Base-by-base conservation (phyloP, 2,888 invertebrate species). In the Mechanitis messenoides region DNA sequence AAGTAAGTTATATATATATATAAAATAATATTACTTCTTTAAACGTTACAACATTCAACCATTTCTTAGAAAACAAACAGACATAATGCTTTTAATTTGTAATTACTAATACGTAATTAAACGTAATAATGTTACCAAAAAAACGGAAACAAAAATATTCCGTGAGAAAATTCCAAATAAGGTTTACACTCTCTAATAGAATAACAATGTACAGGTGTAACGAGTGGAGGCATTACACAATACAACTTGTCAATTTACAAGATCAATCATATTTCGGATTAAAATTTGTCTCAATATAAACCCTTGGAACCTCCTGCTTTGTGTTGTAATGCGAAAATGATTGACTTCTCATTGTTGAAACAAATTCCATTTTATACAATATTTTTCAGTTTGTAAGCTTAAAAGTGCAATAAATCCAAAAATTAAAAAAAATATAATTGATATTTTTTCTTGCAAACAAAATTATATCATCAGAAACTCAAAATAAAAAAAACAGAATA, bases 341-440 rank as follows among this genome's bases (percentile, higher is more conserved):
- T 83, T 81, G 81, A 83, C 81, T 82, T 65, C 70, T 73, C 75
- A 74, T 79, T 80, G 80, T 81, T 56, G 69, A 80, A 77, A 69
- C 72, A 74, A 84, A 83, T 84, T 77, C 77, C 76, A 83, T 81
- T 84, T 83, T 80, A 81, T 80, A 75, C 75, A 75, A 80, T 79
- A 81, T 82, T 84, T 79, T 74, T 70, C 63, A 72, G 65, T 71
- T 76, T 69, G 45, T 6, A 2, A 2, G 0, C 53, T 47, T 60
- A 28, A 65, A 73, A 76, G 57, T 60, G 62, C 20, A 4, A 58
- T 74, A 79, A 72, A 31, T 50, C 50, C 7, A 7, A 31, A 50
- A 31, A 31, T 31, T 50, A 7, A 2, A 31, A 50, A 50, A 50
- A 31, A 35, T 35, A 5, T 6, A 35, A 1, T 20, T 20, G 20